These are phyloP conservation scores for Drosophila erecta DNA, from an alignment of 1,140 invertebrate species.

Conservation along the genomic window DNA sequence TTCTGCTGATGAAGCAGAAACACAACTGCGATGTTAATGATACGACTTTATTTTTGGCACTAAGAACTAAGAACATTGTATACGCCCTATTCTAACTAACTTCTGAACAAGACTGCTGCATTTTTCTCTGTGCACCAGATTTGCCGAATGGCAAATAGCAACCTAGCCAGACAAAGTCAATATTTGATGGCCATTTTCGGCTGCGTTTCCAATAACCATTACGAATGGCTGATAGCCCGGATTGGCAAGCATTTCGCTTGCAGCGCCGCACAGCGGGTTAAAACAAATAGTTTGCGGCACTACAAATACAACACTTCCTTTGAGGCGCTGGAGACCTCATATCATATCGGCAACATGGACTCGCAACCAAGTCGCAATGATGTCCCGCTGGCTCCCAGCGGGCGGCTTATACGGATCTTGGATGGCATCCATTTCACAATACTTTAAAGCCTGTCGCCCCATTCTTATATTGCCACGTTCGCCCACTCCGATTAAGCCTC, in stretches of 20 bases:
- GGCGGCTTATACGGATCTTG: constrained; percentile 52
- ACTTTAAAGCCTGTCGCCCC: constrained; percentile 47
- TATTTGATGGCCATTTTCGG: constrained; percentile 65
- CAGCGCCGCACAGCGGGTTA: constrained; percentile 68
- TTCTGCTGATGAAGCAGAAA: too few relatives aligned
- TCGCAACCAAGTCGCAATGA: constrained; percentile 14
- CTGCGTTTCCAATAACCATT: constrained; percentile 79
- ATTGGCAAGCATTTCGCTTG: constrained; percentile 67
- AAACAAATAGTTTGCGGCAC: constrained; percentile 76
- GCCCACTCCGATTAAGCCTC: constrained; percentile 24
- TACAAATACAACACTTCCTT: constrained; percentile 79
- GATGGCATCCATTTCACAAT: constrained; percentile 56
- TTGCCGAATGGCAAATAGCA: constrained; percentile 1
- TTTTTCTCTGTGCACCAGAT: not conserved
- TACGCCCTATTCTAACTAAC: not conserved
- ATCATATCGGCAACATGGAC: constrained; percentile 22
- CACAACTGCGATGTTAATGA: too few relatives aligned
- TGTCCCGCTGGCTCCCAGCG: constrained; percentile 48
- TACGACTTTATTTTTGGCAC: too few relatives aligned
- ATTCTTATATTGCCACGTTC: not conserved
- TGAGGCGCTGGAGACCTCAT: constrained; percentile 36
- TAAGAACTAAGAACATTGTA: too few relatives aligned
- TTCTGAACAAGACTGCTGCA: not conserved
- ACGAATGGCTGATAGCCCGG: constrained; percentile 36
- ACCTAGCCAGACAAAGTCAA: constrained; percentile 43